Evolutionary conservation across 2,888 invertebrate species (phyloP), one percentile per base, ranked within the genome.

Genomic region (Incurvaria masculella): DNA sequence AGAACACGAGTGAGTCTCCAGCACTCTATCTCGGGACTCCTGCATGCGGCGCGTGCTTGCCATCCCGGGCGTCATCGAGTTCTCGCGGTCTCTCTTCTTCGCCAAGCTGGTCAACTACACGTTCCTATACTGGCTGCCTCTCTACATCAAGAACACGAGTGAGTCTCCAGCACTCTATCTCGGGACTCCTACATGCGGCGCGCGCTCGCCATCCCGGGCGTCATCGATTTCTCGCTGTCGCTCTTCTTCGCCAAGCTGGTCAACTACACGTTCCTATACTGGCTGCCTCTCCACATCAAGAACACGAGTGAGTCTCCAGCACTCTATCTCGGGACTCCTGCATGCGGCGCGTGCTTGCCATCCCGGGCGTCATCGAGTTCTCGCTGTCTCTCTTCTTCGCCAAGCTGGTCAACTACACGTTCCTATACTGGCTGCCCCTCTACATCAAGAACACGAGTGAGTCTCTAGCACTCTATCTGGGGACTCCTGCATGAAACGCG

Each of bases 71-170:
- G 97, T 98, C 2, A 56, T 94, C 2, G 96, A 97, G 74, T 98
- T 94, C 53, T 87, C 91, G 23, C 88, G 94, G 57, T 54, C 82
- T 0, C 85, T 97, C 39, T 97, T 97, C 73, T 97, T 97, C 71
- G 92, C 96, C 14, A 98, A 98, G 71, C 82, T 97, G 38, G 97
- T 97, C 61, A 94, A 94, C 67, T 97, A 98, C 65, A 97, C 97
- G 50, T 97, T 97, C 75, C 83, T 97, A 44, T 97, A 92, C 66
- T 98, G 97, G 97, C 79, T 98, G 61, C 97, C 97, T 19, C 69
- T 88, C 4, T 97, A 96, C 62, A 94, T 98, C 50, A 85, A 87
- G 52, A 81, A 83, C 43, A 88, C 91, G 42, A 89, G 94, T 94
- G 68, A 88, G 90, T 84, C n/a, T n/a, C n/a, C n/a, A n/a, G n/a